These are phyloP conservation scores for Nymphicus hollandicus DNA, from an alignment of 2,113 vertebrate species.

Conservation along the genomic window DNA sequence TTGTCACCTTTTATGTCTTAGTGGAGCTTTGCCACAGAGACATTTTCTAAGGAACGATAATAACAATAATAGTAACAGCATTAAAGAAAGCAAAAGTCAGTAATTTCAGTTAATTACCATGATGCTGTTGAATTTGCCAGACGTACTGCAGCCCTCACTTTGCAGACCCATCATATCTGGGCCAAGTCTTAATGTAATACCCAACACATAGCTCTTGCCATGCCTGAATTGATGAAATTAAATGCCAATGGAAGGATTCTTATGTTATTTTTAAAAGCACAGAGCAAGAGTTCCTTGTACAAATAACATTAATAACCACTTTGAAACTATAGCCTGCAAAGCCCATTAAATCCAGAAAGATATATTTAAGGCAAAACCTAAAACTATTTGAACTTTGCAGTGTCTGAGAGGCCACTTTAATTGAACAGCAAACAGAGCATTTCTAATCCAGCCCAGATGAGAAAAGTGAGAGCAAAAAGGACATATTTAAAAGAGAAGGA, in stretches of 20 bases:
- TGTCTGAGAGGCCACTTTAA: background rate
- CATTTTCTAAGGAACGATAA: background rate
- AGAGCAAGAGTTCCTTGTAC: background rate
- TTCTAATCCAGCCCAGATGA: constrained; percentile 20
- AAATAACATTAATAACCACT: constrained; percentile 28
- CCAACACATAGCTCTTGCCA: background rate
- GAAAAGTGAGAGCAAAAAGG: background rate
- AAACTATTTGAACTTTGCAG: constrained; percentile 13
- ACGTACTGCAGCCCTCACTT: background rate
- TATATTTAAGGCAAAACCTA: constrained; percentile 1
- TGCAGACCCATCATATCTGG: background rate
- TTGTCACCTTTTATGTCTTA: background rate
- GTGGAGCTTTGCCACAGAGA: background rate
- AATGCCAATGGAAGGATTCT: background rate
- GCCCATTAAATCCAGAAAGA: constrained; percentile 15
- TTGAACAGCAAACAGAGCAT: constrained; percentile 36
- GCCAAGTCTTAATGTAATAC: background rate
- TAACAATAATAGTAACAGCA: background rate
- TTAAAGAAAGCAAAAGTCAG: background rate
- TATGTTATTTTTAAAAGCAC: background rate
- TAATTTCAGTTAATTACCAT: background rate
- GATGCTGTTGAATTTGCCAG: background rate
- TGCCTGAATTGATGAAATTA: background rate
- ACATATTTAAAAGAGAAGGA: background rate
- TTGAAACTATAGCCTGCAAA: background rate